These are phyloP conservation scores for Andrena trimmerana DNA, from an alignment of 2,888 invertebrate genomes.

Conservation along the genomic window DNA sequence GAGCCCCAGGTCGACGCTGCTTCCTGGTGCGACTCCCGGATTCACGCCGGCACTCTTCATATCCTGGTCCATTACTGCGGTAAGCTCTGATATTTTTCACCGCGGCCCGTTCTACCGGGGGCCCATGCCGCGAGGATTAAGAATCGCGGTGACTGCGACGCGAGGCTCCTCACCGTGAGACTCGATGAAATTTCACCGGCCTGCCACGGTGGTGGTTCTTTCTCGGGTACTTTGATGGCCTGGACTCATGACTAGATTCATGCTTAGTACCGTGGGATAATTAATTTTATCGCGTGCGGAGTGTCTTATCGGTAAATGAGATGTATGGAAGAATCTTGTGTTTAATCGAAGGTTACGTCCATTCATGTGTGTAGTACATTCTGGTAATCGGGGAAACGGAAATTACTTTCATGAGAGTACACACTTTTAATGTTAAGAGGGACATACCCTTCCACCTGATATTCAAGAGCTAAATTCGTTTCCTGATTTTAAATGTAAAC, in stretches of 20 bases:
- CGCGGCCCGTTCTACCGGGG: background rate
- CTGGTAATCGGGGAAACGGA: too few species aligned
- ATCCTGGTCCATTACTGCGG: slow-evolving; percentile 82
- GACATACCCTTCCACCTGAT: too few species aligned
- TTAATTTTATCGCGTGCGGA: slow-evolving; percentile 16
- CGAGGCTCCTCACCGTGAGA: slow-evolving; percentile 15
- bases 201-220: background rate
- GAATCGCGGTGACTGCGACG: slow-evolving; percentile 15
- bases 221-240: too few species aligned
- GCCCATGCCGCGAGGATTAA: background rate
- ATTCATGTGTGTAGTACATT: too few species aligned
- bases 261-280: background rate
- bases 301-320: slow-evolving; percentile 24
- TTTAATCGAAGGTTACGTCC: too few species aligned
- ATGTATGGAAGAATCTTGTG: background rate
- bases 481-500: too few species aligned
- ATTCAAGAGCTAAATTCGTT: too few species aligned
- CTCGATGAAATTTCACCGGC: background rate
- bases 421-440: too few species aligned
- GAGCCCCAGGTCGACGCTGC: slow-evolving; percentile 86
- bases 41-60: slow-evolving; percentile 83
- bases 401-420: too few species aligned
- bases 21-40: slow-evolving; percentile 82
- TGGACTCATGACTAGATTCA: too few species aligned
- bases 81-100: slow-evolving; percentile 75